Percentiles rank a stretch among this genome's conserved stretches.
These are phyloP conservation scores for Anthrax anthrax DNA, from an alignment of 2,888 invertebrate species.

Conservation along the genomic window DNA sequence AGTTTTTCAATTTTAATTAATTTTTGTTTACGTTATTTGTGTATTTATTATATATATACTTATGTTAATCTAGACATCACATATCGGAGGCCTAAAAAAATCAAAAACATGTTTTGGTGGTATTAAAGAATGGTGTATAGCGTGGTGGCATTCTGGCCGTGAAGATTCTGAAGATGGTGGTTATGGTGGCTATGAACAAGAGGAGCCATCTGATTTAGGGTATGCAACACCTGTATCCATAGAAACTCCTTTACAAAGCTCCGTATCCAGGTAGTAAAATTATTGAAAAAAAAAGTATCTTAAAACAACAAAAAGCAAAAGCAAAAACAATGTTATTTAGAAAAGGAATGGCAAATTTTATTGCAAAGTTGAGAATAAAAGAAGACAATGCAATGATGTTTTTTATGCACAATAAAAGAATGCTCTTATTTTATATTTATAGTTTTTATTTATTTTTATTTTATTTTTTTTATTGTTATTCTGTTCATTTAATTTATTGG, in stretches of 20 bases:
- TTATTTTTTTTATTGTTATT: too few relatives aligned
- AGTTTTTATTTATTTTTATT: too few relatives aligned
- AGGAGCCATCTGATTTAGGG: constrained; percentile 62
- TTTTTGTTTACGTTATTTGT: too few relatives aligned
- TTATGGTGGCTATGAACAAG: constrained; percentile 43
- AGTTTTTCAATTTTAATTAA: too few relatives aligned
- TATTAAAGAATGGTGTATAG: constrained; percentile 65
- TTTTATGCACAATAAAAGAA: too few relatives aligned
- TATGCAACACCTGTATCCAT: constrained; percentile 69
- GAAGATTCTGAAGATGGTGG: constrained; percentile 59
- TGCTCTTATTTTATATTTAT: too few relatives aligned
- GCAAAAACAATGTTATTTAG: too few relatives aligned
- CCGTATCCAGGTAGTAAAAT: constrained; percentile 54
- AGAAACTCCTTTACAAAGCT: constrained; percentile 76
- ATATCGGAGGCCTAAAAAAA: constrained; percentile 29
- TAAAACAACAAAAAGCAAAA: background rate
- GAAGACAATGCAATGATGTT: too few relatives aligned
- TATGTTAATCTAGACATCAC: constrained; percentile 24
- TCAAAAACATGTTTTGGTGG: constrained; percentile 32
- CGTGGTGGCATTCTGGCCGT: constrained; percentile 82
- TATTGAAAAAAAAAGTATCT: constrained; percentile 9
- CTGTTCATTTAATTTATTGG: too few relatives aligned
- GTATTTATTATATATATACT: too few relatives aligned
- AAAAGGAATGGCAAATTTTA: too few relatives aligned
- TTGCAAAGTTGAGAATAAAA: too few relatives aligned